Evolutionary conservation across 2,113 vertebrate species (phyloP).

Genomic region (Sinocyclocheilus anshuiensis): DNA sequence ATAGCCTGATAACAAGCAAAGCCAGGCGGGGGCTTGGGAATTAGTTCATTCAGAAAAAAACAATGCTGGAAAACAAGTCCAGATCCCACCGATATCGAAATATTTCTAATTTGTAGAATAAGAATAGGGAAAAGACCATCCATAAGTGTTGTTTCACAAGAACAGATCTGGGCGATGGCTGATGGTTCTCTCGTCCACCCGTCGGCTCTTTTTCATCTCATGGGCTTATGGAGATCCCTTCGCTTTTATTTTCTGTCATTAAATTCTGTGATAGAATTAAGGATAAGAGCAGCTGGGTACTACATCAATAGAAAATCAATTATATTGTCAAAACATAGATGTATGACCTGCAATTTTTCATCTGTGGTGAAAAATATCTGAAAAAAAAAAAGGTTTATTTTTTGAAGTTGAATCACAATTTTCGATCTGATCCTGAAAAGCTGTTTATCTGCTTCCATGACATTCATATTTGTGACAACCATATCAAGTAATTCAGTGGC

Average conservation of each 20-base stretch:
- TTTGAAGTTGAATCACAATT: conserved; percentile 45
- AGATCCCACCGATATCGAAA: background rate
- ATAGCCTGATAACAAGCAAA: conserved; percentile 26
- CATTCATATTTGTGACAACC: conserved; percentile 59
- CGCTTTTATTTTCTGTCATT: conserved; percentile 51
- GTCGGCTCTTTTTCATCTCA: conserved; percentile 44
- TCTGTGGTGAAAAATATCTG: conserved; percentile 25
- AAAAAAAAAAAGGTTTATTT: background rate
- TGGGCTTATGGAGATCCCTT: conserved; percentile 42
- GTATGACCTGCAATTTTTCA: conserved; percentile 28
- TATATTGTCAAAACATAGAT: conserved; percentile 61
- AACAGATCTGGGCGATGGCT: conserved; percentile 5
- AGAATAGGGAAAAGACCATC: background rate
- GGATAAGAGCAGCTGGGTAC: conserved; percentile 45
- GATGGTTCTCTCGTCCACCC: conserved; percentile 12
- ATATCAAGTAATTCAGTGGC: conserved; percentile 48
- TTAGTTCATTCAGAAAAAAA: background rate
- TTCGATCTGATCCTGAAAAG: conserved; percentile 43
- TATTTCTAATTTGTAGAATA: background rate
- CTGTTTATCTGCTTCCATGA: conserved; percentile 50
- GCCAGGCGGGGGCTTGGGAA: conserved; percentile 18
- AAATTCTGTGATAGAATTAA: conserved; percentile 50
- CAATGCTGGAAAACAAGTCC: background rate
- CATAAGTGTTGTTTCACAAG: conserved; percentile 20
- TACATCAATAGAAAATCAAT: conserved; percentile 66